A percentile compares a stretch with the other conserved stretches of the same genome.
Conservation (phyloP, 1,140 invertebrate genomes). For the Bombus terrestris region DNA sequence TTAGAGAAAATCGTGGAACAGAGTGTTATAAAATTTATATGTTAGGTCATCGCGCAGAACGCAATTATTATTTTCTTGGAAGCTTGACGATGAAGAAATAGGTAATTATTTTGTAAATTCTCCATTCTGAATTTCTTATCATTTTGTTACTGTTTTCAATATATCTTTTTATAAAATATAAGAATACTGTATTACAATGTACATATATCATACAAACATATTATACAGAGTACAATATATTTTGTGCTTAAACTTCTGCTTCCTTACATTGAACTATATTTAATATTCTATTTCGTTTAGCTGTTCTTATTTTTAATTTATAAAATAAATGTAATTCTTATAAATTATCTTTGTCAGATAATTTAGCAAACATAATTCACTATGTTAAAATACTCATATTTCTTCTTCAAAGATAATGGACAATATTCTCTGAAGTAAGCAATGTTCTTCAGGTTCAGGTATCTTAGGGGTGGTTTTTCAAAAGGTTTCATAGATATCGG, state of each 20-base stretch:
- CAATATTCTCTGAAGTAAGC: too few species aligned
- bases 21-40: background rate
- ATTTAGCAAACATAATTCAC: background rate
- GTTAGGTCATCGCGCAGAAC: background rate
- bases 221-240: too few species aligned
- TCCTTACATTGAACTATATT: too few species aligned
- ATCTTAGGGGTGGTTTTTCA: background rate
- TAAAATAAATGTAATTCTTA: too few species aligned
- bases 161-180: too few species aligned
- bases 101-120: background rate
- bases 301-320: too few species aligned
- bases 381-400: background rate
- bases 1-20: background rate
- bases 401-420: background rate
- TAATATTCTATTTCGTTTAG: too few species aligned
- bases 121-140: background rate
- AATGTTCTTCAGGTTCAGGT: background rate
- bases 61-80: background rate
- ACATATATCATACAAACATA: too few species aligned
- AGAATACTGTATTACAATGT: too few species aligned
- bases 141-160: too few species aligned
- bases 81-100: background rate
- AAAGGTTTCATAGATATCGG: background rate
- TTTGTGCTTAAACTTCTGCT: too few species aligned
- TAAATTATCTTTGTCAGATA: background rate